Conservation (phyloP, 2,113 vertebrate species). For the Gobio gobio region DNA sequence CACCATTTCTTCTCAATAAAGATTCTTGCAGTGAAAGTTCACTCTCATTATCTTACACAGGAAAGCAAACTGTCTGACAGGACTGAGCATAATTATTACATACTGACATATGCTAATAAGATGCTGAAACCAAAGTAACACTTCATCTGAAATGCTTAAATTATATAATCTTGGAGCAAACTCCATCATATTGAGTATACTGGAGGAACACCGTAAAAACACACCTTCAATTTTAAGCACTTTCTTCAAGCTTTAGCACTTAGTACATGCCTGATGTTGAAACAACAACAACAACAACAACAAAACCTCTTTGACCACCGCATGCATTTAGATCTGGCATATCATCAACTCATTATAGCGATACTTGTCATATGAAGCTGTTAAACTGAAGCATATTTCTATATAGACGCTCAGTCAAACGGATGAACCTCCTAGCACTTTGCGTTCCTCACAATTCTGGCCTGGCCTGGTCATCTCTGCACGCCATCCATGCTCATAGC, state of each 20-base stretch:
- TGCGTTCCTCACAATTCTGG: conserved; percentile 49
- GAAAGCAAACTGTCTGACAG: conserved; percentile 12
- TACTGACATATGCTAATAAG: conserved; percentile 20
- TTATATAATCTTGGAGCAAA: neutral
- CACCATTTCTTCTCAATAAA: conserved; percentile 50
- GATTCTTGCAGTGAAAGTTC: conserved; percentile 43
- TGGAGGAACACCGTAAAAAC: neutral
- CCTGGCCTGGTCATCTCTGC: conserved; percentile 49
- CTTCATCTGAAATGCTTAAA: conserved; percentile 5
- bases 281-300: no score
- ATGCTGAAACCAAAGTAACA: conserved; percentile 17
- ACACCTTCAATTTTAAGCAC: neutral
- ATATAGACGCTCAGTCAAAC: conserved; percentile 12
- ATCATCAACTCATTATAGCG: conserved; percentile 26
- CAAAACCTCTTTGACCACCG: neutral
- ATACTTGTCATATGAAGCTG: conserved; percentile 30
- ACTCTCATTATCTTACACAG: conserved; percentile 62
- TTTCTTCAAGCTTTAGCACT: no score
- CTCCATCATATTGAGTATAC: neutral
- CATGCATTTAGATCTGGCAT: conserved; percentile 20
- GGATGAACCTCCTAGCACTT: conserved; percentile 38
- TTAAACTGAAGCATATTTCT: conserved; percentile 44
- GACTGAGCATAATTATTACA: conserved; percentile 8
- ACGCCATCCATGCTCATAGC: conserved; percentile 45
- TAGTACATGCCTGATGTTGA: neutral